These are phyloP conservation scores for Oreochromis mossambicus DNA, from an alignment of 2,797 vertebrate genomes.

Conservation along the genomic window DNA sequence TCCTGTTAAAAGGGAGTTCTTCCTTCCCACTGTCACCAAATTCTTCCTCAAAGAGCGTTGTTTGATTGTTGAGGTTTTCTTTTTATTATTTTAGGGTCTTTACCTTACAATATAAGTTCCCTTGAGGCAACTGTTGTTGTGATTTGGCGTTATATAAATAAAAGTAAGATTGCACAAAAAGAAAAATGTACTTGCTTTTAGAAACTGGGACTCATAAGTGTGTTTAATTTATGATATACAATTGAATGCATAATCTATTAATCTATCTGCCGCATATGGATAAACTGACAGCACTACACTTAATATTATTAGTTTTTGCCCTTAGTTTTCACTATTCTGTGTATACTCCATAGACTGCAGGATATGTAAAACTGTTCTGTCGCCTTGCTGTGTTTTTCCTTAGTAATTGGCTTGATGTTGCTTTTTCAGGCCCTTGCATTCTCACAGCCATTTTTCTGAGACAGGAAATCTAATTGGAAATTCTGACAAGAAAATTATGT, in stretches of 20 bases:
- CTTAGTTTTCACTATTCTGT: background rate
- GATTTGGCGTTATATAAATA: background rate
- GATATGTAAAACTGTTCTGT: background rate
- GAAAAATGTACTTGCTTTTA: background rate
- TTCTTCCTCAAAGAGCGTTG: background rate
- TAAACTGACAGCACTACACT: background rate
- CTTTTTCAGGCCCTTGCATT: conserved; percentile 22
- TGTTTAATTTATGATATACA: background rate
- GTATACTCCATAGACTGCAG: background rate
- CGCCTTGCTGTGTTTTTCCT: background rate
- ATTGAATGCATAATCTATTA: background rate
- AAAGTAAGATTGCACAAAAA: background rate
- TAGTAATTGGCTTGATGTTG: background rate
- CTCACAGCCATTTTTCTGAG: background rate
- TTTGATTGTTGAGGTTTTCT: background rate
- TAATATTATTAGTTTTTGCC: background rate
- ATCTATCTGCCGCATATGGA: background rate
- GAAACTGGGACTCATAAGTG: background rate
- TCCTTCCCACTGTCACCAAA: background rate
- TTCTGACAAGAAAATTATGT: conserved; percentile 29
- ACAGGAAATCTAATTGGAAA: conserved; percentile 34
- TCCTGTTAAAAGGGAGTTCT: background rate
- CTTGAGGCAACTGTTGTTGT: background rate
- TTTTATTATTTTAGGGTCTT: background rate
- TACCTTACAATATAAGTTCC: background rate